Evolutionary conservation across 2,888 invertebrate species (phyloP), one percentile per base, ranked within the genome.

Genomic region (Tetragnatha montana): DNA sequence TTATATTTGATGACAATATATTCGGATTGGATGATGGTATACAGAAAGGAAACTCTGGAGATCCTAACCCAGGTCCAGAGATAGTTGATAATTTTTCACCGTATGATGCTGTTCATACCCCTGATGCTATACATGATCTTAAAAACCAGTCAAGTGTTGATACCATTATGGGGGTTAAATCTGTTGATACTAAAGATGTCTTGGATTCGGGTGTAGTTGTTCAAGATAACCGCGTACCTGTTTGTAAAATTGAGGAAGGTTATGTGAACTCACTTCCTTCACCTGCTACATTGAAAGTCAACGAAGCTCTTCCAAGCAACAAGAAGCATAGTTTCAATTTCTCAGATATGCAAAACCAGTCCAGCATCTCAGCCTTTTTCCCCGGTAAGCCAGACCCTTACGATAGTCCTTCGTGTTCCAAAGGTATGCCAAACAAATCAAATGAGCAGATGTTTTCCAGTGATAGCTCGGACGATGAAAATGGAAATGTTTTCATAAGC

Each of bases 391-490:
- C 73, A 19, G 22, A 74, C 22, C 22, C 73, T 2, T 71, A 87
- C 6, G 19, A 68, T 2, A 84, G 35, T 51, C 76, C 82, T 3
- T 82, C 86, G 2, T 90, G 82, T 50, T 79, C 89, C 0, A 79
- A 78, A 22, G n/a, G 51, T 49, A 47, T 82, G 14, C 51, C 89
- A 8, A 21, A 1, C 6, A 89, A 89, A 50, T 19, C 70, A 6
- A 19, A 35, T 0, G 89, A 90, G 73, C 81, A 78, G 21, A 86
- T 90, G 81, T 90, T 90, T 51, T 90, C 89, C 17, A 89, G 88
- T 82, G 89, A 87, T 21, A 82, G 82, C 78, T 90, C 89, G 6
- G 87, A 90, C 69, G 89, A 90, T 82, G 89, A 90, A 8, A 80
- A 87, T 82, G 86, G 74, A 19, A 90, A 75, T 51, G 78, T 82